phyloP scores from a whole-genome alignment of 2,797 vertebrate species.

The Rhinatrema bivittatum region DNA sequence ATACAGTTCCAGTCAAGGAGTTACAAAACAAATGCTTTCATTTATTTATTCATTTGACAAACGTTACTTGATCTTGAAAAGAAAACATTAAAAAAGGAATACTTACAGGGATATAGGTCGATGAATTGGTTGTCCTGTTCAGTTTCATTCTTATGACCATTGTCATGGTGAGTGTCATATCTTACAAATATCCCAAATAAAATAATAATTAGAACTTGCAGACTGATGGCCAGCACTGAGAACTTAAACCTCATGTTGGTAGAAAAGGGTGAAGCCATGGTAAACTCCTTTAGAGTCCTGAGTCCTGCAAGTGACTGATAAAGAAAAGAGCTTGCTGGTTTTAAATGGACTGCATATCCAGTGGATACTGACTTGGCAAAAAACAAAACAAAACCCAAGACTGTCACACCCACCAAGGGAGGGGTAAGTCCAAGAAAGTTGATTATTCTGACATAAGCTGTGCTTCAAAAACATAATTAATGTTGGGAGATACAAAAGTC shows the following conservation, averaged over 20 bases:
- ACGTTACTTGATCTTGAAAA: no score
- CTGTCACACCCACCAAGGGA: conserved; percentile 45
- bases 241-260: conserved; percentile 88
- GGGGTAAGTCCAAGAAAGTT: conserved; percentile 8
- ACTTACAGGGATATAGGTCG: conserved; percentile 81
- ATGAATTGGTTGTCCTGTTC: not conserved
- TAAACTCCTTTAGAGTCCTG: conserved; percentile 5
- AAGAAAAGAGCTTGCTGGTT: conserved; percentile 34
- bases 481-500: no score
- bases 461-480: not conserved
- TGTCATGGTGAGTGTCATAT: conserved; percentile 33
- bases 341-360: conserved; percentile 48
- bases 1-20: no score
- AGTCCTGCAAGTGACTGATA: conserved; percentile 52
- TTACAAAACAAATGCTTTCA: no score
- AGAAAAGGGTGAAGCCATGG: conserved; percentile 57
- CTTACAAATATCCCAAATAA: conserved; percentile 72
- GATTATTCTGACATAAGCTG: no score
- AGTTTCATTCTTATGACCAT: accelerated
- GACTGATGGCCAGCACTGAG: conserved; percentile 66
- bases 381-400: conserved; percentile 12
- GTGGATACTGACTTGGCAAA: conserved; percentile 47
- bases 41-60: no score
- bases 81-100: no score
- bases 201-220: conserved; percentile 74